These are phyloP conservation scores for Galerucella nymphaeae DNA, from an alignment of 2,888 invertebrate genomes.

Conservation along the genomic window DNA sequence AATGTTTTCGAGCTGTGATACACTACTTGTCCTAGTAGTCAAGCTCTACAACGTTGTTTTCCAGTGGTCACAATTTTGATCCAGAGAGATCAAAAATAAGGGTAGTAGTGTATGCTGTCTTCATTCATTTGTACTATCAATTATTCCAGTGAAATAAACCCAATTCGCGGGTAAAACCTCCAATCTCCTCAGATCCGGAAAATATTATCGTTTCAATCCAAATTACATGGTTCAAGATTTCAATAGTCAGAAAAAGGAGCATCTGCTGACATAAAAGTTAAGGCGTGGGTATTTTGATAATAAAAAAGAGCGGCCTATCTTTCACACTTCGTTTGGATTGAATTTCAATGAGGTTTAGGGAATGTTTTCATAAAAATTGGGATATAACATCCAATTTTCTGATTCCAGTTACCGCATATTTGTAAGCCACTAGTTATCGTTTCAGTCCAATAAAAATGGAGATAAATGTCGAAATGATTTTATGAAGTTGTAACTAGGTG, in stretches of 20 bases:
- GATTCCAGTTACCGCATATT: neutral
- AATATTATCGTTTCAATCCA: neutral
- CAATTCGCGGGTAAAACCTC: neutral
- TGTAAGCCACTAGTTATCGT: neutral
- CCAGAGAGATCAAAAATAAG: too few relatives aligned
- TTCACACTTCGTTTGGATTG: neutral
- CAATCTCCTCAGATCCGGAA: neutral
- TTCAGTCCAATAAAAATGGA: neutral
- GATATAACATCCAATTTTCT: neutral
- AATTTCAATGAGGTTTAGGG: neutral
- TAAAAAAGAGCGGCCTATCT: neutral
- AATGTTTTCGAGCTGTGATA: too few relatives aligned
- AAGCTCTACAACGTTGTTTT: too few relatives aligned
- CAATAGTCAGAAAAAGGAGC: neutral
- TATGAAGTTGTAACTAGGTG: too few relatives aligned
- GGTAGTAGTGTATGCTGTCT: too few relatives aligned
- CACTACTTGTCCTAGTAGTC: too few relatives aligned
- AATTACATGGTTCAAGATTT: neutral
- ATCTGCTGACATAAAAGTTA: neutral
- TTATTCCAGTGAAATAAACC: neutral
- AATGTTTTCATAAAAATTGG: neutral
- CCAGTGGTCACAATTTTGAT: too few relatives aligned
- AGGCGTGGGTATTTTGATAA: neutral
- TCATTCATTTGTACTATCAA: too few relatives aligned
- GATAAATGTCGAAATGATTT: neutral